These are phyloP conservation scores for Baryphthengus martii DNA, from an alignment of 2,113 vertebrate species.

Conservation along the genomic window DNA sequence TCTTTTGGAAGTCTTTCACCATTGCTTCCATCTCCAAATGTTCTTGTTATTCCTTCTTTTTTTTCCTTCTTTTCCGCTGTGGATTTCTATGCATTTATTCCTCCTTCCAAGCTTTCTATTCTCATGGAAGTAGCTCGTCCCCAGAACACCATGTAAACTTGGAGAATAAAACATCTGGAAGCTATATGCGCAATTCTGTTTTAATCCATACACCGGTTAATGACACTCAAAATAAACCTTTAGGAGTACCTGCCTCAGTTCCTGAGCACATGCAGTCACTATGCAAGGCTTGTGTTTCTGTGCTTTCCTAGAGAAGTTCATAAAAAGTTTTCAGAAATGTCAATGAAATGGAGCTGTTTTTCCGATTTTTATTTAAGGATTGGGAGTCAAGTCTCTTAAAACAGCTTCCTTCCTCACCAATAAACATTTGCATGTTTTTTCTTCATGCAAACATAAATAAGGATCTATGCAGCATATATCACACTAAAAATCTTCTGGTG, in stretches of 20 bases:
- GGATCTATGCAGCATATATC: not conserved
- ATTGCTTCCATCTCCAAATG: not conserved
- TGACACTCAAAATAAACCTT: not conserved
- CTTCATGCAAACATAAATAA: not conserved
- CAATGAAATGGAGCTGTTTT: not conserved
- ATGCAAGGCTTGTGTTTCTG: not conserved
- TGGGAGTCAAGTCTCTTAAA: not conserved
- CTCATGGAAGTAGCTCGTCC: not conserved
- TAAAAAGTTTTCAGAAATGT: not conserved
- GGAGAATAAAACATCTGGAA: constrained; percentile 35
- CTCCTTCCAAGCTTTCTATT: constrained; percentile 13
- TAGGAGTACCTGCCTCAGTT: not conserved
- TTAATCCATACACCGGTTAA: not conserved
- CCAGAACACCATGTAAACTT: not conserved
- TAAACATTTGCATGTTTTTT: not conserved
- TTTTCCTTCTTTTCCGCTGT: not conserved
- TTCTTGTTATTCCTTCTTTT: not conserved
- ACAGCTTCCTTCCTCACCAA: not conserved
- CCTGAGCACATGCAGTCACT: not conserved
- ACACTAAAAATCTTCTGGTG: not conserved
- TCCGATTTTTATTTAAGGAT: not conserved
- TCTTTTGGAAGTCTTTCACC: not conserved
- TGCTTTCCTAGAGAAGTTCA: not conserved
- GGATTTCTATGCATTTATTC: not conserved
- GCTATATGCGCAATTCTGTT: not conserved